Percentiles rank a stretch among this genome's conserved stretches.
Evolutionary conservation across 2,113 vertebrate species (phyloP).

Genomic region (Megaceryle maxima): DNA sequence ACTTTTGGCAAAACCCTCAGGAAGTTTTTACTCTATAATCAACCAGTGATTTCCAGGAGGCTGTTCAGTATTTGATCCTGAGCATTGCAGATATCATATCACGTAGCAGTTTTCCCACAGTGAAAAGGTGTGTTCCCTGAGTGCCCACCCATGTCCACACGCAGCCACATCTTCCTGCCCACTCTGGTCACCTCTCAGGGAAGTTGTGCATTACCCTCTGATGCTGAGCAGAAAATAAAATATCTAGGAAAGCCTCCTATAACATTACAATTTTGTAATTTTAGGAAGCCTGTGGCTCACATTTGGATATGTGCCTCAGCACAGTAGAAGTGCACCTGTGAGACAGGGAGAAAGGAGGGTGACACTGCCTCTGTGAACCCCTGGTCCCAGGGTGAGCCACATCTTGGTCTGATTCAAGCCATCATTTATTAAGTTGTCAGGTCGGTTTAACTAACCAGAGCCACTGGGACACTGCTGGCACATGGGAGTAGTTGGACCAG

Average conservation of each 20-base stretch:
- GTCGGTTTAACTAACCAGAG: not conserved
- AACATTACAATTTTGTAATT: not conserved
- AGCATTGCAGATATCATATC: not conserved
- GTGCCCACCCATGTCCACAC: not conserved
- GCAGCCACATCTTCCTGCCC: not conserved
- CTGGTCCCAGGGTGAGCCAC: accelerated
- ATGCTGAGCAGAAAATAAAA: not conserved
- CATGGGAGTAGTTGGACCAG: not conserved
- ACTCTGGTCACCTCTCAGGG: accelerated
- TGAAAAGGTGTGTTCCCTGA: not conserved
- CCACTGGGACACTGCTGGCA: not conserved
- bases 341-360: not conserved
- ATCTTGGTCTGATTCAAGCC: not conserved
- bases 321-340: not conserved
- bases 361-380: not conserved
- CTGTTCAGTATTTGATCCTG: not conserved
- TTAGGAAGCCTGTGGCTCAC: not conserved
- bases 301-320: not conserved
- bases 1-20: not conserved
- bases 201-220: not conserved
- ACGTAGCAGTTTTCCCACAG: accelerated
- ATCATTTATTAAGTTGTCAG: not conserved
- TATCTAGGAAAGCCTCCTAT: not conserved
- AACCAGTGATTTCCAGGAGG: not conserved
- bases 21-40: not conserved